Base-by-base conservation (phyloP, 2,797 vertebrate species). In the Triplophysa yarkandensis region DNA sequence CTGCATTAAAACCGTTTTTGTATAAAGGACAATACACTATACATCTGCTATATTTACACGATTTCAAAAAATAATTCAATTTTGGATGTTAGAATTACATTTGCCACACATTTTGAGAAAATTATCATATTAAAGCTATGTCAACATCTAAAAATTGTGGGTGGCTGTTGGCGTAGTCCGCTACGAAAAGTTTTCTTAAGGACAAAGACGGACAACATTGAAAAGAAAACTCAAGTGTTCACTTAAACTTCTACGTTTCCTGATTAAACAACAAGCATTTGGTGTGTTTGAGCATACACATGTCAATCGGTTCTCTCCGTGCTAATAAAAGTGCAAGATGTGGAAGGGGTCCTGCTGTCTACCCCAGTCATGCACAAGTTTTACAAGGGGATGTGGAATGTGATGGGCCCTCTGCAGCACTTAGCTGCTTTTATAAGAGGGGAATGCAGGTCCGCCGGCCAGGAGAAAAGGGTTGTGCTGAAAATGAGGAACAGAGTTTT, bases 381-480 rank as follows among this genome's bases (percentile, higher is more conserved):
- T 83, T 83, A 81, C 71, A 76, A 72, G 77, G 58, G 68, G 43
- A 72, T 70, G 17, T 83, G 81, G 77, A 83, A 80, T 80, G 78
- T 64, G 19, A 67, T 63, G 57, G 57, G 68, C 58, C 71, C 66
- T 28, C 32, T 21, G 39, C 25, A 71, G 17, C 28, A 28, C 71
- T 74, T 27, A 60, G 68, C 32, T 62, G 62, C 54, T 76, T 64
- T 79, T 77, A 75, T 21, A 79, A 50, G 60, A 54, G 54, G 71
- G 75, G 55, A 46, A 14, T 16, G 6, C 32, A 55, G 32, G 16
- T 23, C 66, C 21, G 16, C 5, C 32, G 57, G 69, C 30, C 60
- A 73, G 65, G 32, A 32, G 27, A 39, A 52, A 74, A 25, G 65
- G 61, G 32, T 65, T 17, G 57, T n/a, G 23, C 41, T 76, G 27